Evolutionary conservation across 2,797 vertebrate genomes (phyloP).

Genomic region (Sebastes baramenuke): DNA sequence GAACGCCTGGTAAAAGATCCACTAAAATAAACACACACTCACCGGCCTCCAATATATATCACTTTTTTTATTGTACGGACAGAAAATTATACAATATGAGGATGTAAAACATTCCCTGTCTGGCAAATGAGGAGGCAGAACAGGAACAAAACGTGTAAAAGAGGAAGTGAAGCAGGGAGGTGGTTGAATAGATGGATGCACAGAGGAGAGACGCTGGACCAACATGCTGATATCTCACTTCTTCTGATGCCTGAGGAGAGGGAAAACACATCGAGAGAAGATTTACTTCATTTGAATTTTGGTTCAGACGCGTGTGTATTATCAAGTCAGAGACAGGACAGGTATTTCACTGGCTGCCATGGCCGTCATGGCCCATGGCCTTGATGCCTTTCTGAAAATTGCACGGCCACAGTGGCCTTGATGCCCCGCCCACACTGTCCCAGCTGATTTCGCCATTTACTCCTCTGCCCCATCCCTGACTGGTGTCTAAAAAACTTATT

Average conservation of each 20-base stretch:
- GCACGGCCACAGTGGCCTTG: too few species aligned
- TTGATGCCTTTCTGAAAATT: too few species aligned
- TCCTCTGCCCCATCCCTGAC: too few species aligned
- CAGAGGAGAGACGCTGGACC: slow-evolving; percentile 16
- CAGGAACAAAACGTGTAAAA: slow-evolving; percentile 72
- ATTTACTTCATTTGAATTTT: too few species aligned
- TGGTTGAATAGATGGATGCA: slow-evolving; percentile 38
- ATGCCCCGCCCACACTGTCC: too few species aligned
- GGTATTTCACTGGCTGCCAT: too few species aligned
- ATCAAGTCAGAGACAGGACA: too few species aligned
- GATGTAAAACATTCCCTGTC: slow-evolving; percentile 74
- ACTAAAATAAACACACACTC: slow-evolving; percentile 56
- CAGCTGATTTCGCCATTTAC: too few species aligned
- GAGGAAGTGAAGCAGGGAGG: slow-evolving; percentile 32
- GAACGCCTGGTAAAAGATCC: slow-evolving; percentile 12
- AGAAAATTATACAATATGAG: slow-evolving; percentile 76
- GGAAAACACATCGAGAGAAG: background rate
- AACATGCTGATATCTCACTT: slow-evolving; percentile 60
- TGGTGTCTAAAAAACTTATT: too few species aligned
- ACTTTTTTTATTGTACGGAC: slow-evolving; percentile 80
- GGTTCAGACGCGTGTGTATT: too few species aligned
- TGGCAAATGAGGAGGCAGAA: slow-evolving; percentile 45
- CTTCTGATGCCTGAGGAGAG: slow-evolving; percentile 43
- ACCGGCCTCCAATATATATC: slow-evolving; percentile 62
- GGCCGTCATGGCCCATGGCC: too few species aligned